Base-by-base conservation (phyloP, 2,888 invertebrate species). In the Andricus curvator region DNA sequence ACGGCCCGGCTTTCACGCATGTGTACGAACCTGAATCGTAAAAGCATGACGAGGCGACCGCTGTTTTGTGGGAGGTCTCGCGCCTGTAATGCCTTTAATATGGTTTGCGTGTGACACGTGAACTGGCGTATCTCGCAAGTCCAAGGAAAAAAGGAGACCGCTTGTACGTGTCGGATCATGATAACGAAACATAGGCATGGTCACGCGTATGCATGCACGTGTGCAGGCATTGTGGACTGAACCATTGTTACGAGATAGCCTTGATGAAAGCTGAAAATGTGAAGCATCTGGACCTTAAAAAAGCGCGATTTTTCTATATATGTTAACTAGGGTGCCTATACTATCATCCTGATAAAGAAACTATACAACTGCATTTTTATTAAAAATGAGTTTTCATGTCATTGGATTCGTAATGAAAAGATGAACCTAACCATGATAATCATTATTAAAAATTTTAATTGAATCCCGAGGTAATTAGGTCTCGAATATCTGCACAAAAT, bases 191-290 rank as follows among this genome's bases (percentile, higher is more conserved):
- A 22, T 25, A 62, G 62, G 62, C 62, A 62, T 62, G 25, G 22
- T 25, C 62, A 25, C 62, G 62, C 25, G 25, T 62, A 62, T 62
- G 62, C 25, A 62, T 62, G 62, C 62, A 62, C 62, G 62, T 62
- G 25, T 62, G 62, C 62, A 62, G 25, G 62, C 25, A 62, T 62
- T 62, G 13, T 25, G 25, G 22, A 62, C 62, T 62, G 62, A 62
- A n/a, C 60, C 60, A 22, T 22, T 22, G 60, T 22, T 60, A 60
- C 9, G n/a, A 60, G 22, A 11, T 60, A 41, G 41, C 2, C 22
- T 4, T 60, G 22, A 60, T 60, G 11, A 60, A 22, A 60, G 2
- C 22, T 22, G 13, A 60, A 60, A 51, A 51, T 20, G 1, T 20
- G 20, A 20, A 20, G 6, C 6, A 51, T 51, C 48, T 51, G 41